A percentile compares a stretch with the other conserved stretches of the same genome.
These are phyloP conservation scores for Torymus texanus DNA, from an alignment of 2,888 invertebrate species.

Conservation along the genomic window DNA sequence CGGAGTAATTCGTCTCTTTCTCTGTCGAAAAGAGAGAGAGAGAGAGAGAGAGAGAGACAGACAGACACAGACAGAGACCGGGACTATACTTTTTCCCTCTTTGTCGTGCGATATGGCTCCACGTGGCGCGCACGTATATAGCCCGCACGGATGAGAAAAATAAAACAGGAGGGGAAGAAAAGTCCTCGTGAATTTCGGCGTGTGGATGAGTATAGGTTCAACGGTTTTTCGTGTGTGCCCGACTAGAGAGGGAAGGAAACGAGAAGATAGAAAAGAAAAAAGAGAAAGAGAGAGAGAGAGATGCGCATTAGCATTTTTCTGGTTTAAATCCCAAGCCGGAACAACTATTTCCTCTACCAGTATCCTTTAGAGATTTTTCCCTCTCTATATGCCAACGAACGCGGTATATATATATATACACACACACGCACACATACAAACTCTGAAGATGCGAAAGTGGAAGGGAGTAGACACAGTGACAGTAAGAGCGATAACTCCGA, in stretches of 20 bases:
- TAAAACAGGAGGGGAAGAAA: no score
- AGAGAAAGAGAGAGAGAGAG: conserved; percentile 37
- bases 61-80: no score
- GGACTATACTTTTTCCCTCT: not conserved
- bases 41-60: no score
- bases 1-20: conserved; percentile 21
- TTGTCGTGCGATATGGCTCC: conserved; percentile 28
- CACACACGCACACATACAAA: no score
- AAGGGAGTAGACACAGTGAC: no score
- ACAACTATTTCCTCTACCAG: conserved; percentile 10
- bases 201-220: not conserved
- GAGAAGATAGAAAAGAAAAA: conserved; percentile 18
- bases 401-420: not conserved
- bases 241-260: conserved; percentile 12
- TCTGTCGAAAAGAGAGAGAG: no score
- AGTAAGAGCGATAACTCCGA: no score
- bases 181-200: conserved; percentile 27
- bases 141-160: no score
- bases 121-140: no score
- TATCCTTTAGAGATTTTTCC: not conserved
- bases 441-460: no score
- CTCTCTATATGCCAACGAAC: not conserved
- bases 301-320: conserved; percentile 39
- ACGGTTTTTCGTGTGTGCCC: conserved; percentile 34
- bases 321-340: conserved; percentile 49